These are phyloP conservation scores for Planiliza haematocheilus DNA, from an alignment of 2,113 vertebrate species.

Conservation along the genomic window DNA sequence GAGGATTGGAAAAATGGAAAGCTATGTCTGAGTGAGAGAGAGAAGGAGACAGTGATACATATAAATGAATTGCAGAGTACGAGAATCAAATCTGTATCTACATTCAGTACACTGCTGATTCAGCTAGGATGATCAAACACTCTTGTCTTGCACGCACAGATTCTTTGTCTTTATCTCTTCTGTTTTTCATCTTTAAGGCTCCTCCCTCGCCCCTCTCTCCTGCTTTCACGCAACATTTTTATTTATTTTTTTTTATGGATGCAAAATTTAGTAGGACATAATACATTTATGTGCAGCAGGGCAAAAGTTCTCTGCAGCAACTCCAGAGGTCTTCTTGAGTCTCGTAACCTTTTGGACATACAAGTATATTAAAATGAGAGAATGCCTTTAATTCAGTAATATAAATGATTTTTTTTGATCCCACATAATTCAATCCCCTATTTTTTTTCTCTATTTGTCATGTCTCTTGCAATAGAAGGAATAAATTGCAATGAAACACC, in stretches of 20 bases:
- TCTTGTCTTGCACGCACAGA: slow-evolving; percentile 18
- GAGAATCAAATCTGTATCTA: slow-evolving; percentile 33
- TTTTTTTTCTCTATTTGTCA: background rate
- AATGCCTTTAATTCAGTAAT: background rate
- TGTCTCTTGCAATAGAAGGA: background rate
- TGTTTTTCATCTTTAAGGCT: slow-evolving; percentile 30
- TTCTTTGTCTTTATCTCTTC: slow-evolving; percentile 39
- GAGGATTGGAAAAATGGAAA: slow-evolving; percentile 13
- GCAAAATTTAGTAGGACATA: slow-evolving; percentile 28
- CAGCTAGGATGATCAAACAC: slow-evolving; percentile 62
- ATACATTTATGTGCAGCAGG: slow-evolving; percentile 27
- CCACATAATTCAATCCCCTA: background rate
- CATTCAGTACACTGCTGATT: slow-evolving; percentile 56
- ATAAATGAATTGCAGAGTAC: slow-evolving; percentile 45
- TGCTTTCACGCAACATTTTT: background rate
- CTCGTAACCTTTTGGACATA: background rate
- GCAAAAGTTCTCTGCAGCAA: slow-evolving; percentile 31
- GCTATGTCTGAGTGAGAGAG: slow-evolving; percentile 24
- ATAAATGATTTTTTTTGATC: background rate
- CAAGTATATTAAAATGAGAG: background rate
- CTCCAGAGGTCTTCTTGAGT: slow-evolving; percentile 9
- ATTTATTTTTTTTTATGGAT: slow-evolving; percentile 28
- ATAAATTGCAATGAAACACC: too few species aligned
- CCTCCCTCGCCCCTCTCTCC: slow-evolving; percentile 3
- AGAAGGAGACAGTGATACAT: slow-evolving; percentile 33